Percentiles rank a stretch among this genome's conserved stretches.
Conservation (phyloP, 2,888 invertebrate species). For the Drosophila subquinaria region DNA sequence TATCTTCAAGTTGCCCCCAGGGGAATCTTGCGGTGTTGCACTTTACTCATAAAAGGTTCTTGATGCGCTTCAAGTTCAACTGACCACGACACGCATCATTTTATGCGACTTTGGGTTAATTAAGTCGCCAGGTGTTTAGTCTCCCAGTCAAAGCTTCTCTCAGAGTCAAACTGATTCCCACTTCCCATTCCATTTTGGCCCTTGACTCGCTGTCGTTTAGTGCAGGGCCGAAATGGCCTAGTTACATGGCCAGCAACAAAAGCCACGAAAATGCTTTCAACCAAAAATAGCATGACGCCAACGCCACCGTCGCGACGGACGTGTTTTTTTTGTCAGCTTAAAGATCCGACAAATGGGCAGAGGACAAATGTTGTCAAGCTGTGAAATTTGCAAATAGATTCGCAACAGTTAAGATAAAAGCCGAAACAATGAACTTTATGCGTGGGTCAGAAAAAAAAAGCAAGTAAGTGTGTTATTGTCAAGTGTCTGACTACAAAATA, state of each 20-base stretch:
- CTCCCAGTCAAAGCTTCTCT: not conserved
- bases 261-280: constrained; percentile 25
- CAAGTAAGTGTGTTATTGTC: not conserved
- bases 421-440: constrained; percentile 46
- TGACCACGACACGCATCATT: constrained; percentile 71
- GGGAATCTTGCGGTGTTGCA: constrained; percentile 14
- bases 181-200: constrained; percentile 28
- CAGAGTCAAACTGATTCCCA: constrained; percentile 21
- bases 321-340: constrained; percentile 68
- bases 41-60: constrained; percentile 42
- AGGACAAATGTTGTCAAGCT: constrained; percentile 57
- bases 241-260: constrained; percentile 47
- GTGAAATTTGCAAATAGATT: constrained; percentile 72
- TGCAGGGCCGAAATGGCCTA: constrained; percentile 48
- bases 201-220: constrained; percentile 7
- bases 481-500: not conserved
- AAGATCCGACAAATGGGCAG: constrained; percentile 58
- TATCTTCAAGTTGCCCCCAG: not conserved
- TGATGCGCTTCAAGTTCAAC: constrained; percentile 58
- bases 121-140: constrained; percentile 69
- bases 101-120: constrained; percentile 66
- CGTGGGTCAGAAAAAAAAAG: constrained; percentile 25
- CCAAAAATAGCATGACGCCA: constrained; percentile 31
- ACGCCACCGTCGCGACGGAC: constrained; percentile 34
- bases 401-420: constrained; percentile 59